These are phyloP conservation scores for Heterohyrax brucei DNA, from an alignment of 2,797 vertebrate species.

Conservation along the genomic window DNA sequence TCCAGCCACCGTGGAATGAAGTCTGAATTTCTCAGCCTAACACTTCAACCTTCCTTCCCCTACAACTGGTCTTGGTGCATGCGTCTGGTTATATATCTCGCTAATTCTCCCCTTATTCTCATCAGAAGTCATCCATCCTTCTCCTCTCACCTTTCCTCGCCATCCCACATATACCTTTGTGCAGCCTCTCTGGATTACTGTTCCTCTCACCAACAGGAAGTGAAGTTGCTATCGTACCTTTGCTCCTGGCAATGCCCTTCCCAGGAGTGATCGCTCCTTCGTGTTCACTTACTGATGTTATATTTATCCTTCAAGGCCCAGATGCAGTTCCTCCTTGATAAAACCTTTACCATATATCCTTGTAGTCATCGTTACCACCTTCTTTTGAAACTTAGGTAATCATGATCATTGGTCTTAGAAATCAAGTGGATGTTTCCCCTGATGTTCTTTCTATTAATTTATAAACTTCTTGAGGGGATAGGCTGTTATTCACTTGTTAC, in stretches of 20 bases:
- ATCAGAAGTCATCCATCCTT: not conserved
- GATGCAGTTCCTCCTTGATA: not conserved
- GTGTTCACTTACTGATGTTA: not conserved
- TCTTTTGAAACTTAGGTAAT: conserved; percentile 24
- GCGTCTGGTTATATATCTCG: not conserved
- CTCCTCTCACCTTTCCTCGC: no score
- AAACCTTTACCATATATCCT: not conserved
- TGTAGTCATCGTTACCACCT: not conserved
- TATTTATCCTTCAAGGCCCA: not conserved
- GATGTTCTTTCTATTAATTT: not conserved
- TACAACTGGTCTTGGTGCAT: not conserved
- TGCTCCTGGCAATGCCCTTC: not conserved
- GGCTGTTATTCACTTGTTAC: not conserved
- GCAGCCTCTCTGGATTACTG: no score
- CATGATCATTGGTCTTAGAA: conserved; percentile 8
- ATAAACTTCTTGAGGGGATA: conserved; percentile 25
- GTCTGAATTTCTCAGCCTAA: not conserved
- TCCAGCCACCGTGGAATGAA: not conserved
- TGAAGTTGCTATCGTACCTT: not conserved
- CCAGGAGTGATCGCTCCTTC: not conserved
- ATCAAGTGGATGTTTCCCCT: not conserved
- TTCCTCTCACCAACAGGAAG: not conserved
- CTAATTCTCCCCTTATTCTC: not conserved
- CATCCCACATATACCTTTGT: not conserved
- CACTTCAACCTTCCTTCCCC: not conserved